Base-by-base conservation (phyloP, 37 sponge, comb jelly and placozoan species). In the Cladorhizidae sp. region DNA sequence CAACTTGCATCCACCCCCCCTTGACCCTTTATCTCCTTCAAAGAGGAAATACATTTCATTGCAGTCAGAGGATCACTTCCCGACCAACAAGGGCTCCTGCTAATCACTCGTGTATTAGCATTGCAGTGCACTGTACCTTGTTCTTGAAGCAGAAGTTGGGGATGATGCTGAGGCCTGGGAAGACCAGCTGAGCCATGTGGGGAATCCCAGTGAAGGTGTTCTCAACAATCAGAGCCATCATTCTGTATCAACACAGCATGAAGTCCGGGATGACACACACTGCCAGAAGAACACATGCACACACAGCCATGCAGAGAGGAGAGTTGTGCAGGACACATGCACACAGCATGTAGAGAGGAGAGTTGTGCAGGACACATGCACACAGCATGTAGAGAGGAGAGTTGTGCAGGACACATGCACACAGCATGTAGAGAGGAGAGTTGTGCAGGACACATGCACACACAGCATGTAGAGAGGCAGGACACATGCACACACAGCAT, bases 181-280 rank as follows among this genome's bases (percentile, higher is more conserved):
- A 90, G 84, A 98, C 79, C 40, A 76, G 81, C 50, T 90, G 90
- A 3, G 95, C 96, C 90, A 96, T 94, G 58, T 70, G 75, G n/a
- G 95, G 97, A 12, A 98, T 98, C 67, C 95, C 86, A 35, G 97
- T 92, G 86, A 98, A 98, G 1, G 93, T 98, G 74, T 98, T 98
- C 89, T 98, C 99, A 26, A 98, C 83, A 18, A 98, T 85, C 58
- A 97, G 69, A 0, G 94, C 94, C 77, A 89, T 82, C 2, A 92
- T 77, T 49, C 93, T 93, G 64, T 15, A 68, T 25, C 11, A 32
- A 15, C 50, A 45, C 22, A 40, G 12, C 36, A 32, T 36, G 40
- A 15, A 70, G n/a, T n/a, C n/a, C n/a, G n/a, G n/a, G n/a, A n/a
- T n/a, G 1, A 36, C 68, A 36, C 31, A 67, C 68, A 29, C 21